Conservation (phyloP, 1,140 invertebrate species). For the Proales similis region DNA sequence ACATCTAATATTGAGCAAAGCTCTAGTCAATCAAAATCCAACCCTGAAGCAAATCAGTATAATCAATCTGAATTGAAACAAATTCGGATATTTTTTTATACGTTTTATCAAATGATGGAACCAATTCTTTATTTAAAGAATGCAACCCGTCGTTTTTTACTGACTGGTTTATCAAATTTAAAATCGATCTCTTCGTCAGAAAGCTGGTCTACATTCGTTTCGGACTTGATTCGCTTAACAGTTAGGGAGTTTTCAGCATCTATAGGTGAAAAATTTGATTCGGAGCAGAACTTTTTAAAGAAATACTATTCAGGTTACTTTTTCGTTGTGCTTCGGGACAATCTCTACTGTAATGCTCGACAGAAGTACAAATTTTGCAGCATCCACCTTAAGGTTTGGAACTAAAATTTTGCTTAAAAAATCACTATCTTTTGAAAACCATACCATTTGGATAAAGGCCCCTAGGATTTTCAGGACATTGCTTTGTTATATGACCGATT, state of each 20-base stretch:
- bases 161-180: background rate
- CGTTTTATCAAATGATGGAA: background rate
- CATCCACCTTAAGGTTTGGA: constrained; percentile 54
- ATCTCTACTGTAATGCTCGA: constrained; percentile 74
- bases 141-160: background rate
- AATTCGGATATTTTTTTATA: background rate
- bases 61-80: background rate
- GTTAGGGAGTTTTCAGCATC: constrained; percentile 9
- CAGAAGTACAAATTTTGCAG: constrained; percentile 73
- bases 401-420: constrained; percentile 23
- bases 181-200: constrained; percentile 8
- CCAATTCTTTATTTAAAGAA: background rate
- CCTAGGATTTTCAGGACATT: constrained; percentile 56
- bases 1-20: too few species aligned
- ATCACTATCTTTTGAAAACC: background rate
- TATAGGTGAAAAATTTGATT: background rate
- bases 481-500: constrained; percentile 52
- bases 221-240: constrained; percentile 12
- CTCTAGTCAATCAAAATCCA: background rate
- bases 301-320: constrained; percentile 5
- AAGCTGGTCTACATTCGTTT: constrained; percentile 10
- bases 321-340: constrained; percentile 58
- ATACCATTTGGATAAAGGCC: constrained; percentile 75
- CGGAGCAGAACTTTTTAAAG: background rate
- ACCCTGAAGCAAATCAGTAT: background rate